Evolutionary conservation across 1,140 invertebrate species (phyloP).

Genomic region (Oscheius sp.): DNA sequence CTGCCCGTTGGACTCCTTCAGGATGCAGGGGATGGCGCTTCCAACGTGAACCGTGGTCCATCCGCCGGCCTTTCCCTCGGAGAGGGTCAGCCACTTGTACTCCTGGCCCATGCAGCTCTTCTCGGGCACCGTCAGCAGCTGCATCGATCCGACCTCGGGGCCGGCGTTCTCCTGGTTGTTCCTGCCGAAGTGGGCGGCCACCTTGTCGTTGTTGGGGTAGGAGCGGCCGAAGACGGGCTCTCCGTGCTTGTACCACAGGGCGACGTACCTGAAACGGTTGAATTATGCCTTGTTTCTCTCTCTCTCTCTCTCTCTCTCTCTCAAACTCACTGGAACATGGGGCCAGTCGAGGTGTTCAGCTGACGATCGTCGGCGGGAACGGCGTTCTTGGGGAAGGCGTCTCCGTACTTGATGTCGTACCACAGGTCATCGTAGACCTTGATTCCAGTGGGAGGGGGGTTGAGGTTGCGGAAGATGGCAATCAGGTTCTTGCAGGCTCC

Average conservation of each 20-base stretch:
- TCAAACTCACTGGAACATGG: conserved; percentile 28
- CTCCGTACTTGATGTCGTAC: conserved; percentile 43
- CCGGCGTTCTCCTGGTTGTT: conserved; percentile 43
- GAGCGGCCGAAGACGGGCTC: conserved; percentile 40
- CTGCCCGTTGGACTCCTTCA: conserved; percentile 15
- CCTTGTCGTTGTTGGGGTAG: conserved; percentile 23
- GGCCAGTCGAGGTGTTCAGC: conserved; percentile 27
- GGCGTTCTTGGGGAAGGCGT: conserved; percentile 29
- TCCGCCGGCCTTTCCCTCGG: conserved; percentile 26
- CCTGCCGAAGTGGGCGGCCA: conserved; percentile 30
- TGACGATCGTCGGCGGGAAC: conserved; percentile 35
- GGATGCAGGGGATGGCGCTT: conserved; percentile 19
- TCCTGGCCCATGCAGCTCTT: conserved; percentile 18
- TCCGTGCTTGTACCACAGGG: conserved; percentile 43
- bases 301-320: too few species aligned
- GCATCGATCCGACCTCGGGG: conserved; percentile 36
- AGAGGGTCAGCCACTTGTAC: conserved; percentile 32
- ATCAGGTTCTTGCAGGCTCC: conserved; percentile 23
- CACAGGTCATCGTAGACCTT: conserved; percentile 43
- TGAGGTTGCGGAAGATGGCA: conserved; percentile 44
- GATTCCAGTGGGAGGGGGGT: conserved; percentile 39
- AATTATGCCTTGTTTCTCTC: too few species aligned
- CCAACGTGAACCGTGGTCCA: conserved; percentile 40
- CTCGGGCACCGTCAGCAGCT: conserved; percentile 28
- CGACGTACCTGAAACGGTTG: too few species aligned